Base-by-base conservation (phyloP, 2,113 vertebrate species). In the Prochilodus magdalenae region DNA sequence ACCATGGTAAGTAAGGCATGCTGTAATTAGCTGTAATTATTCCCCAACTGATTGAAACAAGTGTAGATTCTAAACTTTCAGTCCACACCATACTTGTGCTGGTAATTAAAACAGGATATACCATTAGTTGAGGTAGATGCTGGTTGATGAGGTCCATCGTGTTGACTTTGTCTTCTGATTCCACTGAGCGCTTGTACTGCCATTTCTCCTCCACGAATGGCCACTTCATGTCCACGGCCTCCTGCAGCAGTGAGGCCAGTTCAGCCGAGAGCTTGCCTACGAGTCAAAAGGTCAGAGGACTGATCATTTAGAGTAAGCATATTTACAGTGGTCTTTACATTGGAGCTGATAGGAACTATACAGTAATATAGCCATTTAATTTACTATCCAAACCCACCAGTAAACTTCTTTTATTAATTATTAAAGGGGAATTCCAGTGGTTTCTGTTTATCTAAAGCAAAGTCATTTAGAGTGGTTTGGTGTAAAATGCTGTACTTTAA, bases 121-220 rank as follows among this genome's bases (percentile, higher is more conserved):
- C 97, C 97, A 98, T 92, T 36, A 99, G 87, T 72, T 95, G 92
- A 0, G 87, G 92, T 4, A 98, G 86, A 73, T 94, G 86, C 30
- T 86, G 44, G 69, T 92, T 89, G 80, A 98, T 94, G 77, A 95
- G 89, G 82, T 98, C 96, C 82, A 92, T 95, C 57, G 98, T 95
- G 92, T 98, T 97, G 85, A 93, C 95, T 93, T 97, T 98, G 94
- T 98, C 97, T 83, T 93, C 92, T 16, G 94, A 90, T 72, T 88
- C 77, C 3, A 96, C 66, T 0, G 95, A 89, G 87, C 94, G 92
- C 89, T 97, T 98, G 91, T 97, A 98, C 84, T 99, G 98, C 98
- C 98, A 99, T 91, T 93, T 98, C 88, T 99, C 98, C 0, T 97
- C 97, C 70, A 97, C 96, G 86, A 99, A 99, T 83, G 98, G 97